phyloP scores from a whole-genome alignment of 2,797 vertebrate genomes.

The Esox lucius region DNA sequence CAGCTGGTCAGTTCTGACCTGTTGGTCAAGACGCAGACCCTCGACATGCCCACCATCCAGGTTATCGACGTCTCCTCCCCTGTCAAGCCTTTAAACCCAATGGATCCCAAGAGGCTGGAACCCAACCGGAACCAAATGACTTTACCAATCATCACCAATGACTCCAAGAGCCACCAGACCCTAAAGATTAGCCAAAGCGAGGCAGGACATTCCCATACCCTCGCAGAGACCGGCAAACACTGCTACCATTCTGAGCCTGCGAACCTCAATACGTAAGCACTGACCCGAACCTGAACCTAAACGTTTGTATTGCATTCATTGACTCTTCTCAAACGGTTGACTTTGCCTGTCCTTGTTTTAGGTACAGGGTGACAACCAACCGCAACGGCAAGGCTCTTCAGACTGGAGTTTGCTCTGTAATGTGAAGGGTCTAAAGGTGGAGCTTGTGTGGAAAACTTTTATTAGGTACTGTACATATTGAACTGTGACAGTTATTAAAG shows the following conservation, averaged over 20 bases:
- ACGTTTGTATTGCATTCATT: background rate
- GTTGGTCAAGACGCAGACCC: constrained; percentile 19
- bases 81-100: constrained; percentile 26
- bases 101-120: constrained; percentile 27
- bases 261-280: constrained; percentile 75
- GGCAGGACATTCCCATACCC: constrained; percentile 54
- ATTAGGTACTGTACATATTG: constrained; percentile 51
- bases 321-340: background rate
- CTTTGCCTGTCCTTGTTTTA: constrained; percentile 35
- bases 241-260: constrained; percentile 78
- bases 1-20: constrained; percentile 78
- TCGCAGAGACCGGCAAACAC: constrained; percentile 68
- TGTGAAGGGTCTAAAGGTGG: constrained; percentile 75
- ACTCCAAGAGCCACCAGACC: constrained; percentile 63
- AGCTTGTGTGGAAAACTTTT: constrained; percentile 39
- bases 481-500: background rate
- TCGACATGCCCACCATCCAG: constrained; percentile 65
- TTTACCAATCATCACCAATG: constrained; percentile 57
- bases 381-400: constrained; percentile 76
- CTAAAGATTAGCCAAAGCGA: constrained; percentile 71
- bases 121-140: constrained; percentile 55
- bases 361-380: constrained; percentile 66
- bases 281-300: background rate
- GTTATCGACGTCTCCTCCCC: constrained; percentile 59
- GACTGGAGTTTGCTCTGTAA: constrained; percentile 91